Percentiles rank a stretch among this genome's conserved stretches.
Conservation (phyloP, 2,113 vertebrate genomes). For the Actenoides lindsayi region DNA sequence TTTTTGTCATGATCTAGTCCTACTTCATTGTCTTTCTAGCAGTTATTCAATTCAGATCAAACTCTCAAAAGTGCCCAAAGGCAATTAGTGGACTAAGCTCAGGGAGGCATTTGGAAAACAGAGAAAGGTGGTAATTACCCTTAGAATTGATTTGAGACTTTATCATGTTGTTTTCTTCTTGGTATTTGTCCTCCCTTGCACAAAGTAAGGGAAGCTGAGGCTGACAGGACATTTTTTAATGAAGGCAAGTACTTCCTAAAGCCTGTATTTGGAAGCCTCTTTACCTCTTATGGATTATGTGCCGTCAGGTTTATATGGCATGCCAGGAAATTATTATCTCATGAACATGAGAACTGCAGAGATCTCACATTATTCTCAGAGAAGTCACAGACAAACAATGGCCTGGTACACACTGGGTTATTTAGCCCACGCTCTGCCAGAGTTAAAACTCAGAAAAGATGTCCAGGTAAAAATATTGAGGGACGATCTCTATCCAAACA, state of each 20-base stretch:
- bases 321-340: not conserved
- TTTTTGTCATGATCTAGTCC: not conserved
- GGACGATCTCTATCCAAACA: not conserved
- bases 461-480: not conserved
- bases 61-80: not conserved
- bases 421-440: not conserved
- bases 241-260: not conserved
- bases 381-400: fast-evolving
- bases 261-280: not conserved
- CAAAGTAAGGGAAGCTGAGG: not conserved
- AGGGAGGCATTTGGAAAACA: not conserved
- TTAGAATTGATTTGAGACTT: not conserved
- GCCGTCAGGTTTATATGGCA: not conserved
- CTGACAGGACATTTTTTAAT: not conserved
- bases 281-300: not conserved
- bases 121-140: not conserved
- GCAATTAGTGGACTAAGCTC: not conserved
- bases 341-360: not conserved
- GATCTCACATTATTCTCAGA: not conserved
- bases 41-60: not conserved
- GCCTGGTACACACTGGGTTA: not conserved
- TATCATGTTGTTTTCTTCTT: not conserved
- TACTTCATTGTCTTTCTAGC: not conserved
- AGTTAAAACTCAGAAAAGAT: not conserved
- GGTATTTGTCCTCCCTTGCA: not conserved